Evolutionary conservation across 2,797 vertebrate genomes (phyloP), one percentile per base, ranked within the genome.

Genomic region (Phrynocephalus guinanensis): DNA sequence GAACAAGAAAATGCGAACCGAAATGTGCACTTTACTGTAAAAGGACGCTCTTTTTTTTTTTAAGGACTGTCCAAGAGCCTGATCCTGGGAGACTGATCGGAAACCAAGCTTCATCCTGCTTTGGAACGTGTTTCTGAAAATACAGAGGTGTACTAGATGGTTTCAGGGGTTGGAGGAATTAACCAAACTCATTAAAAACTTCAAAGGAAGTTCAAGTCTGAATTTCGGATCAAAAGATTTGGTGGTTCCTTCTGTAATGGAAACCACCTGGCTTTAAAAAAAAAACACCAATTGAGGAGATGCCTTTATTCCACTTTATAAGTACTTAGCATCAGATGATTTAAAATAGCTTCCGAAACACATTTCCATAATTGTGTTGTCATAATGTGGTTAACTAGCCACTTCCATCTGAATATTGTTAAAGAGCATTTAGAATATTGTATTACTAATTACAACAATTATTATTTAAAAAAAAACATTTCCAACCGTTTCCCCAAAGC

Each of bases 271-370:
- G 5, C 6, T 88, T 30, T 85, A 89, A 84, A 68, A 33, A 77
- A 87, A 91, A 80, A 33, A 79, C 38, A 2, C 2, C 7, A 44
- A 77, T 24, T 79, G 52, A 79, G 33, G 75, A 82, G 71, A 44
- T 72, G 56, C 85, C 70, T 85, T 83, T 88, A 82, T 82, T 81
- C 78, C 5, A 56, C 6, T 82, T 82, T 88, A 85, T 38, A 82
- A 82, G 60, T 76, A 88, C 70, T 88, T 76, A 85, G 72, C 60
- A 85, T 88, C 78, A 85, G 75, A 88, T 85, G 83, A 88, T 82
- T 88, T 56, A 82, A 83, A 88, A 88, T 85, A 56, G 83, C 48
- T 88, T 85, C 87, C 30, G 10, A 88, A 82, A 85, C 78, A 48
- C 84, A 85, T 82, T 85, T 76, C 71, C 63, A 76, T 44, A 82